phyloP scores from a whole-genome alignment of 2,113 vertebrate genomes.

The Mustela nigripes region DNA sequence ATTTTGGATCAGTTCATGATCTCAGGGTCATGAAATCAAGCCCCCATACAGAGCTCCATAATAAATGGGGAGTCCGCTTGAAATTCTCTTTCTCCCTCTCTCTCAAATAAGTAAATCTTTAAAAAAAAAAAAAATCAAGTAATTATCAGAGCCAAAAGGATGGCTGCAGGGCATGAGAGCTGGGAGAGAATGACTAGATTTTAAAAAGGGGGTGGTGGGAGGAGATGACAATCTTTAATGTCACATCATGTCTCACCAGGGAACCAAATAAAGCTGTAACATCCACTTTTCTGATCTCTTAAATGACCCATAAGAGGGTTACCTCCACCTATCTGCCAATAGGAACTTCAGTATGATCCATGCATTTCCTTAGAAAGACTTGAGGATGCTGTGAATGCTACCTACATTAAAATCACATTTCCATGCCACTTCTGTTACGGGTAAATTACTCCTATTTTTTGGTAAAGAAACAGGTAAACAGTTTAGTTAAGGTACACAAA shows the following conservation, averaged over 20 bases:
- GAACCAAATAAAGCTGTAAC: slow-evolving; percentile 8
- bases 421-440: background rate
- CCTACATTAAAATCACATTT: background rate
- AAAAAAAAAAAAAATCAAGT: background rate
- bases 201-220: background rate
- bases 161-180: background rate
- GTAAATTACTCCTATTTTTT: slow-evolving; percentile 44
- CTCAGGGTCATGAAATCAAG: background rate
- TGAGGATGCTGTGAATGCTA: background rate
- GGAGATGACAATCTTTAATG: background rate
- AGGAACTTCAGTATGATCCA: background rate
- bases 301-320: background rate
- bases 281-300: background rate
- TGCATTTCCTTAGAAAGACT: background rate
- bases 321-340: background rate
- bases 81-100: background rate
- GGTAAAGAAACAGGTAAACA: slow-evolving; percentile 34
- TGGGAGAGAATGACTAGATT: background rate
- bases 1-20: background rate
- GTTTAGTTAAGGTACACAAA: background rate
- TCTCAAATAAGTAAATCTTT: background rate
- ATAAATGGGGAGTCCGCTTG: background rate
- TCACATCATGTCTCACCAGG: background rate
- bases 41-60: background rate
- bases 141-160: slow-evolving; percentile 4